phyloP scores from a whole-genome alignment of 2,113 vertebrate species.

The Channa argus region DNA sequence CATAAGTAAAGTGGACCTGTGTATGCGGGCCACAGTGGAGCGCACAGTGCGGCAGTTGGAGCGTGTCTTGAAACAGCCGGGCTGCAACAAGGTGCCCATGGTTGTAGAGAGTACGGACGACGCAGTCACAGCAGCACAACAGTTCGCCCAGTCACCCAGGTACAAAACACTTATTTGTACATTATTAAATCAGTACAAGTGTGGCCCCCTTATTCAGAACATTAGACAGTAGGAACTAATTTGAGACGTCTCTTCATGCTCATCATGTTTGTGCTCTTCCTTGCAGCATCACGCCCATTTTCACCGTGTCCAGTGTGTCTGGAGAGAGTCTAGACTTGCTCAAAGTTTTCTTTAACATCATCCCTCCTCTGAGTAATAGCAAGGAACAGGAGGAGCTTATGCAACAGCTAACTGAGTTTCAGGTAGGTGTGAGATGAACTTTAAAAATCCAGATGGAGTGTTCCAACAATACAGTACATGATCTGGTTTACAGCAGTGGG shows the following conservation, averaged over 20 bases:
- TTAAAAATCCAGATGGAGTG: background rate
- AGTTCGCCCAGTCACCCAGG: conserved; percentile 96
- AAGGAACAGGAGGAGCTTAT: conserved; percentile 98
- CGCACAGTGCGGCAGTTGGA: conserved; percentile 96
- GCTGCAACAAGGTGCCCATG: conserved; percentile 97
- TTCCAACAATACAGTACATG: no score
- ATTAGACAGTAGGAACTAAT: no score
- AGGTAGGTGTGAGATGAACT: conserved; percentile 79
- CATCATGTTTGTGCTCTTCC: conserved; percentile 1
- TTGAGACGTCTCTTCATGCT: background rate
- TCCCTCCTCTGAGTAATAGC: conserved; percentile 97
- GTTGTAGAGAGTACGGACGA: conserved; percentile 90
- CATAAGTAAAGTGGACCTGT: conserved; percentile 97
- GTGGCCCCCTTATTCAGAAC: background rate
- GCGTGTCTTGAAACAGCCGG: conserved; percentile 94
- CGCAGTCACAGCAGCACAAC: conserved; percentile 96
- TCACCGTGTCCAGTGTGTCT: conserved; percentile 95
- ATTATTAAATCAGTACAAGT: background rate
- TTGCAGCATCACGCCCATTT: conserved; percentile 94
- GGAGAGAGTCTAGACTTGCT: conserved; percentile 95
- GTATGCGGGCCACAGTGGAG: conserved; percentile 91
- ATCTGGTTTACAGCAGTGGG: conserved; percentile 12
- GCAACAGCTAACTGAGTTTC: conserved; percentile 98
- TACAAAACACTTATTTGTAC: conserved; percentile 56
- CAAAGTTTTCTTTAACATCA: conserved; percentile 97